Base-by-base conservation (phyloP, 1,140 invertebrate species). In the Drosophila sturtevanti region DNA sequence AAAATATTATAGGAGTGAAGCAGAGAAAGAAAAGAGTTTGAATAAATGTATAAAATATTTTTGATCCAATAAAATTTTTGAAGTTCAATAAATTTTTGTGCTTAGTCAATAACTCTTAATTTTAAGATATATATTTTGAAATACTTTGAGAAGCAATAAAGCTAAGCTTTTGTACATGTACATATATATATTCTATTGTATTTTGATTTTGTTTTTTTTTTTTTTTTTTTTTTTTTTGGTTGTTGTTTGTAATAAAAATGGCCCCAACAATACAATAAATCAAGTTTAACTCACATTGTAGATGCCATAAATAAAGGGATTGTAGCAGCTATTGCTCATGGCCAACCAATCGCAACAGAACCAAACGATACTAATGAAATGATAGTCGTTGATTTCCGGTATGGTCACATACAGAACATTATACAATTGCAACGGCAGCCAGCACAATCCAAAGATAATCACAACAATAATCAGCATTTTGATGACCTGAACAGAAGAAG, bases 301-400 rank as follows among this genome's bases (percentile, higher is more conserved):
- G 71, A 97, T 95, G 11, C 96, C 96, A 84, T 97, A 97, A 70
- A 97, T 97, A 81, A 97, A 97, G 0, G 96, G 96, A 92, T 97
- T 97, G 89, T 96, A 96, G 80, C 96, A 97, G 52, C 96, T 96
- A 90, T 97, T 97, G 73, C 95, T 96, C 96, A 97, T 97, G 0
- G 96, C 96, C 68, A 97, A 91, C 96, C 96, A 97, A 91, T 97
- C 96, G 81, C 94, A 96, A 87, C 94, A 96, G 87, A 97, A 97
- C 93, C 94, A 96, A 55, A 96, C 94, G 7, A 96, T 95, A 85
- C 96, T 96, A 64, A 96, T 96, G 82, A 96, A 96, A 67, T 93
- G 92, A 90, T 96, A 96, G 94, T 94, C 93, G 82, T 96, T 96
- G 61, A 96, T 95, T 68, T 94, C 92, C 21, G 94, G 94, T 79